Evolutionary conservation across 2,888 invertebrate genomes (phyloP).

Genomic region (Hetaerina titia): DNA sequence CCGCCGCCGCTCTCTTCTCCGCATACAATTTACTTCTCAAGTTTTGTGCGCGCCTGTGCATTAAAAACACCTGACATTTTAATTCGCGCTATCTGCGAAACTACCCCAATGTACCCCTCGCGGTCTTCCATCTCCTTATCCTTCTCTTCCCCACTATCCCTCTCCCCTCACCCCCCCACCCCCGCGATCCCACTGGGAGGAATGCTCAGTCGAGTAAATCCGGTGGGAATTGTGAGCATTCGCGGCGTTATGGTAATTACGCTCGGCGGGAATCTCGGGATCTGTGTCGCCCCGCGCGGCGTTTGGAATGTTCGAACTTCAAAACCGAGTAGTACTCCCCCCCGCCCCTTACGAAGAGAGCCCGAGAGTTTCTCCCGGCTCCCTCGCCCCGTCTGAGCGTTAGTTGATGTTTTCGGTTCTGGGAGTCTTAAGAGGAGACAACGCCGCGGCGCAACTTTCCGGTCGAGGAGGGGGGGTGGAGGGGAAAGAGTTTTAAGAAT

Average conservation of each 20-base stretch:
- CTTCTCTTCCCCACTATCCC: neutral
- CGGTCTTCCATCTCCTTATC: neutral
- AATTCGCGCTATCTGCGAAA: neutral
- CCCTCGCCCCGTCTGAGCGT: neutral
- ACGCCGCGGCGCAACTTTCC: too few relatives aligned
- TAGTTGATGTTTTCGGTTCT: neutral
- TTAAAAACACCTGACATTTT: slow-evolving; percentile 2
- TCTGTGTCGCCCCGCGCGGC: neutral
- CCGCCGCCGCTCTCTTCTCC: neutral
- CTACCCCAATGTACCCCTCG: neutral
- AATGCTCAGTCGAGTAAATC: neutral
- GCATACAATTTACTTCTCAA: slow-evolving; percentile 10
- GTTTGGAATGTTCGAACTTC: neutral
- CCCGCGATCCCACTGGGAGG: neutral
- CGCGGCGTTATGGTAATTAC: neutral
- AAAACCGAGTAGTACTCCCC: neutral
- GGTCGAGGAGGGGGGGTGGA: neutral
- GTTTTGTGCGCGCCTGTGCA: neutral
- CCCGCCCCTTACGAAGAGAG: neutral
- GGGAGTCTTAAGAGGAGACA: neutral
- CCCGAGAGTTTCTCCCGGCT: neutral
- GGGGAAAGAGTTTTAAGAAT: neutral
- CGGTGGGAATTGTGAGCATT: neutral
- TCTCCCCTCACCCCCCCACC: neutral
- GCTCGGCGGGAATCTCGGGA: neutral